Base-by-base conservation (phyloP, 2,797 vertebrate species). In the Esox masquinongy region DNA sequence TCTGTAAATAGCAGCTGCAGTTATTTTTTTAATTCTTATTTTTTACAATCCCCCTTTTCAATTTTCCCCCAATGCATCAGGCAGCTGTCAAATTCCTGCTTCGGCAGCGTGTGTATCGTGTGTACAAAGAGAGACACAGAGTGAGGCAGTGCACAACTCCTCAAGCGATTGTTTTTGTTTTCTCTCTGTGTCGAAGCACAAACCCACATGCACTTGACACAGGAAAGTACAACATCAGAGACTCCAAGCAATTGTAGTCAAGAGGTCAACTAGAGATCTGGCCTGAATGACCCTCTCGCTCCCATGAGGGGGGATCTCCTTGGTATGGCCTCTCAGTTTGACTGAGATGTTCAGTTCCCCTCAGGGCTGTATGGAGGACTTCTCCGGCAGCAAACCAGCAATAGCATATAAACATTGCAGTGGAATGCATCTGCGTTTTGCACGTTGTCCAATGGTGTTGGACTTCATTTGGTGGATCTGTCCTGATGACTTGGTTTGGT, bases 1-100 rank as follows among this genome's bases (percentile, higher is more conserved):
- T 93, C 91, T 93, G 88, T 88, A 92, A 92, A 93, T 90, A 90
- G 91, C 87, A 90, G 85, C 83, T 83, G 84, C 79, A 79, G 82
- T 74, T 81, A 24, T 84, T 81, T 82, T 76, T 67, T 34, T 69
- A 14, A 31, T 31, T 31, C 29, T 1, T 31, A 31, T 31, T 47
- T 34, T 64, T 49, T 53, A 84, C 78, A 84, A 34, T 59, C 66
- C 36, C 15, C 29, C 74, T 88, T 84, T 82, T 82, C 79, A 74
- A 51, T 68, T 49, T 34, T 63, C 77, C 72, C 61, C 56, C 49
- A 81, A 82, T 26, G 85, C 91, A 81, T 29, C 2, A 80, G 91
- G 92, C 91, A 81, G 85, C 92, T 92, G 91, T 91, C 91, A 91
- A 82, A 88, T 85, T 86, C 80, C 84, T 84, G 83, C 87, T 86